These are phyloP conservation scores for Tapirus terrestris DNA, from an alignment of 2,113 vertebrate species.

Conservation along the genomic window DNA sequence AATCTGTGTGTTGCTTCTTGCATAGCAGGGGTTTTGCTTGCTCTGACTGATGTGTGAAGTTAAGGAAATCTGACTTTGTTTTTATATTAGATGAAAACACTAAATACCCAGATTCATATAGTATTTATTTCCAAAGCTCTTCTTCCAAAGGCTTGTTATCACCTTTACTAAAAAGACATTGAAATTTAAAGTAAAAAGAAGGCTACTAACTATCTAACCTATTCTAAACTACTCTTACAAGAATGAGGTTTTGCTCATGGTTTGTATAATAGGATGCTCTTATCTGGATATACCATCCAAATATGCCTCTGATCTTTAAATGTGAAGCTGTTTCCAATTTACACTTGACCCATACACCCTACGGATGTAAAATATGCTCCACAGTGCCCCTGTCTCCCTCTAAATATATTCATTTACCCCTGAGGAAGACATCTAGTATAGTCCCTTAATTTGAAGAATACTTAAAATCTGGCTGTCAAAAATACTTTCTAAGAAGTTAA, in stretches of 20 bases:
- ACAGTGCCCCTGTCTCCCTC: not conserved
- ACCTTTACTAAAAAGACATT: conserved; percentile 56
- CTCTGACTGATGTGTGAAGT: conserved; percentile 61
- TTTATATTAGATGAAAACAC: not conserved
- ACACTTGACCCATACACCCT: not conserved
- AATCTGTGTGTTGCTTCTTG: conserved; percentile 70
- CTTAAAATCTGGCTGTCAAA: conserved; percentile 30
- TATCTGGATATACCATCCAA: not conserved
- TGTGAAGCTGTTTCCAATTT: not conserved
- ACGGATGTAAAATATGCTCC: not conserved
- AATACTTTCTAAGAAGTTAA: not conserved
- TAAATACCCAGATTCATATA: not conserved
- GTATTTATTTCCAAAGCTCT: not conserved
- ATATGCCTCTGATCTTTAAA: not conserved
- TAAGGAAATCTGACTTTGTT: not conserved
- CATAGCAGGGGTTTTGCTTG: conserved; percentile 51
- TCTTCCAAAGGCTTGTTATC: not conserved
- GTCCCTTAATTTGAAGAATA: conserved; percentile 24
- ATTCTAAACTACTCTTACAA: not conserved
- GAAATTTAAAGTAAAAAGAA: conserved; percentile 25
- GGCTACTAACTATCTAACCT: conserved; percentile 68
- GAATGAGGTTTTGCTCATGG: not conserved
- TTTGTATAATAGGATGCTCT: not conserved
- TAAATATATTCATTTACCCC: conserved; percentile 12
- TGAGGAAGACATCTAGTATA: not conserved